Evolutionary conservation across 2,888 invertebrate species (phyloP), one percentile per base, ranked within the genome.

Genomic region (Epinotia demarniana): DNA sequence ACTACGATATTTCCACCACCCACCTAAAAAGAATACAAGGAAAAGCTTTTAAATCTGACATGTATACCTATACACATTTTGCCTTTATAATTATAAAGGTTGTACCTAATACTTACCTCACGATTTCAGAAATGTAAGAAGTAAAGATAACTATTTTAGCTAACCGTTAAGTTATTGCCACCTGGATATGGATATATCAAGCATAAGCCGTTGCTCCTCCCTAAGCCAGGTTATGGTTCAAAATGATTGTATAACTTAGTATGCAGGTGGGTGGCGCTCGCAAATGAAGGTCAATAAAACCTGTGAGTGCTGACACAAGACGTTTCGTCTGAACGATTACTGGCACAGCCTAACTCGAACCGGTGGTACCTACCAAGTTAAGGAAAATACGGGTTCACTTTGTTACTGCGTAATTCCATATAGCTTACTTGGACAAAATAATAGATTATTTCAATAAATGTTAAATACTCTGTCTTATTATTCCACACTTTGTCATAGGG

Each of bases 241-340:
- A 33, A 66, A 66, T 53, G n/a, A 53, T 53, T 53, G 49, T 64
- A 16, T 53, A 66, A 53, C 53, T 57, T 64, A 55, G 27, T 72
- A 64, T 72, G 46, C 57, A 58, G 46, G 64, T n/a, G 64, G 18
- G n/a, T 18, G 53, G 53, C 61, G 46, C 33, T 39, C 27, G 46
- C 58, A 57, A 72, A 63, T 18, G 13, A 27, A 72, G 72, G 57
- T 46, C 57, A 64, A 72, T 72, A 72, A 72, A 72, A 72, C 72
- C 72, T 72, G 58, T 13, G 72, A 58, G 13, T 72, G 72, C 64
- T 72, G 64, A 64, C 64, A 64, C 57, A 72, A 64, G 64, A 58
- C 57, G 58, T 55, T 66, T 66, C 66, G 27, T 66, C 53, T 66
- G 27, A 53, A 53, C 53, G 53, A 66, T 66, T 66, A 55, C 66